phyloP scores from a whole-genome alignment of 2,888 invertebrate species.

The Liopterus haemorrhoidalis region DNA sequence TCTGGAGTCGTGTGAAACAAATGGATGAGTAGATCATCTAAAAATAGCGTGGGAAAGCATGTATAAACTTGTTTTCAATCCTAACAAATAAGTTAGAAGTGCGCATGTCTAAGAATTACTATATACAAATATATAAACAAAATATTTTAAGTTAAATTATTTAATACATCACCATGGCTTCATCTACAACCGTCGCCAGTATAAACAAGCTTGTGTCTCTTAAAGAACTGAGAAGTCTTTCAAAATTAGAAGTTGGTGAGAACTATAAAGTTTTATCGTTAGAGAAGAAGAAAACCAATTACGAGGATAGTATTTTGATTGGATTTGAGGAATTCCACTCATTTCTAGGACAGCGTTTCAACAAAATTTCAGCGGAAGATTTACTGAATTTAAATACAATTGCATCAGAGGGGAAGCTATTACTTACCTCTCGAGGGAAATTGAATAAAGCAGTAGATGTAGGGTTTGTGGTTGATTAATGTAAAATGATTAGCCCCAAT shows the following conservation, averaged over 20 bases:
- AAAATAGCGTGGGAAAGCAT: no score
- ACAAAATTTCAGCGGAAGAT: neutral
- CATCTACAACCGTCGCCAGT: no score
- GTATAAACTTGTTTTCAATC: no score
- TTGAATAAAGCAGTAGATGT: neutral
- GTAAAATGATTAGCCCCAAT: neutral
- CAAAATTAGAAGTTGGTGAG: neutral
- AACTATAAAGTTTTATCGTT: neutral
- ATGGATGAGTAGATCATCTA: no score
- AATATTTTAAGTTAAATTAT: no score
- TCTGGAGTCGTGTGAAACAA: no score
- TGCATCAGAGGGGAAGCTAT: no score
- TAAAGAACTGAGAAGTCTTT: conserved; percentile 1
- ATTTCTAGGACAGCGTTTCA: neutral
- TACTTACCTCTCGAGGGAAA: neutral
- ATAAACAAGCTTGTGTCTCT: neutral
- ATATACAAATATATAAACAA: neutral
- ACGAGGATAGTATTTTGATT: neutral
- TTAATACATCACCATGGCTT: no score
- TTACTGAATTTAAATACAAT: neutral
- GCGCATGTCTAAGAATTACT: conserved; percentile 2
- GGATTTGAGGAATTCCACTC: conserved; percentile 1
- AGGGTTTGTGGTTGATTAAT: neutral
- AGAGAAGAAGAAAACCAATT: neutral
- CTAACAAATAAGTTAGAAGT: no score